Evolutionary conservation across 2,797 vertebrate species (phyloP).

Genomic region (Chelonia mydas): DNA sequence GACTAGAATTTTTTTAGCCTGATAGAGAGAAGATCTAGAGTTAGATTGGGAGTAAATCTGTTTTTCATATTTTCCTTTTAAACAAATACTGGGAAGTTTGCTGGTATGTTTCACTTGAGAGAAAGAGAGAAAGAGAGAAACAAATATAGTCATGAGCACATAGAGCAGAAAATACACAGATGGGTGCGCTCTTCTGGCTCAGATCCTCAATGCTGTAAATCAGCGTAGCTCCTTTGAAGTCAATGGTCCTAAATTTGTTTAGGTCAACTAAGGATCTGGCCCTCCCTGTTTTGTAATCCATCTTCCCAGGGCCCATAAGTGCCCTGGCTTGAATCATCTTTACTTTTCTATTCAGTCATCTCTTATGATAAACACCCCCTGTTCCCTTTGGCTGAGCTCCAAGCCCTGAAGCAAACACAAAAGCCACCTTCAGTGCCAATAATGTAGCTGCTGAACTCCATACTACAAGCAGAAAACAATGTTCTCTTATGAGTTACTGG

Average conservation of each 20-base stretch:
- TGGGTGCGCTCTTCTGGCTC: neutral
- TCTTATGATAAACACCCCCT: neutral
- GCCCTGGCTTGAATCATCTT: neutral
- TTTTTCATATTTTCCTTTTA: neutral
- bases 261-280: neutral
- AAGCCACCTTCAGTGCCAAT: neutral
- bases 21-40: neutral
- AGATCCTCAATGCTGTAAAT: neutral
- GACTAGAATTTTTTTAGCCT: neutral
- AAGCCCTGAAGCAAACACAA: neutral
- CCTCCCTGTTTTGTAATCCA: neutral
- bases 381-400: neutral
- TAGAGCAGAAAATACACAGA: too few relatives aligned
- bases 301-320: neutral
- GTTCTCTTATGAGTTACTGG: neutral
- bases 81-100: neutral
- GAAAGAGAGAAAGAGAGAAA: neutral
- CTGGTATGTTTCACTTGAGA: neutral
- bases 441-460: neutral
- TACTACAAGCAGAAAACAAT: neutral
- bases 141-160: too few relatives aligned
- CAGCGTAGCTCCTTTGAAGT: neutral
- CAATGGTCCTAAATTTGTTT: neutral
- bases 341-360: neutral
- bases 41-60: neutral